These are phyloP conservation scores for Caranx melampygus DNA, from an alignment of 2,113 vertebrate species.

Conservation along the genomic window DNA sequence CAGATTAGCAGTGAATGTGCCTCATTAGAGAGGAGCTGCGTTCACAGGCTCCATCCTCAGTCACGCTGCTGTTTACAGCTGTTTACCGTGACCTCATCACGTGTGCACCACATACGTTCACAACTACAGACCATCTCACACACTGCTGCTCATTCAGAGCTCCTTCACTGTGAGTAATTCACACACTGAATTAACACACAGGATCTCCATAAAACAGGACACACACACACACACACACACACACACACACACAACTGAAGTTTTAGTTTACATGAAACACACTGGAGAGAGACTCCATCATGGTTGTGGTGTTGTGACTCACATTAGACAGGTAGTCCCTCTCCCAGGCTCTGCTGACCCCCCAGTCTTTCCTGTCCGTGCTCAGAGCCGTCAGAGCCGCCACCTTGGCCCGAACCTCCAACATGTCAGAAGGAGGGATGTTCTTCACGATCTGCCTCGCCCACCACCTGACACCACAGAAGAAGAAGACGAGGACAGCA, in stretches of 20 bases:
- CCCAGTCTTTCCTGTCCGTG: conserved; percentile 88
- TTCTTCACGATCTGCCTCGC: conserved; percentile 92
- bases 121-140: conserved; percentile 14
- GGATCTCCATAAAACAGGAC: neutral
- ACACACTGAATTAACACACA: neutral
- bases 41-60: conserved; percentile 40
- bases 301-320: conserved; percentile 36
- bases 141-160: conserved; percentile 32
- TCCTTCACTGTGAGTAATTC: neutral
- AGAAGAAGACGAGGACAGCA: neutral
- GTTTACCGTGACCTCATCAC: conserved; percentile 45
- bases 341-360: conserved; percentile 86
- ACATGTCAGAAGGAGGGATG: conserved; percentile 92
- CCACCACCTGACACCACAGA: conserved; percentile 87
- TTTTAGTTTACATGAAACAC: too few relatives aligned
- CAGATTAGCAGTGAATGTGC: conserved; percentile 65
- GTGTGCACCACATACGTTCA: conserved; percentile 46
- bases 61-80: conserved; percentile 36
- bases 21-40: conserved; percentile 38
- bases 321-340: conserved; percentile 91
- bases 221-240: too few relatives aligned
- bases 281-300: too few relatives aligned
- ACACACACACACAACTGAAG: too few relatives aligned
- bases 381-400: conserved; percentile 86
- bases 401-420: conserved; percentile 92